These are phyloP conservation scores for Drosophila cardini DNA, from an alignment of 1,140 invertebrate species.

Conservation along the genomic window DNA sequence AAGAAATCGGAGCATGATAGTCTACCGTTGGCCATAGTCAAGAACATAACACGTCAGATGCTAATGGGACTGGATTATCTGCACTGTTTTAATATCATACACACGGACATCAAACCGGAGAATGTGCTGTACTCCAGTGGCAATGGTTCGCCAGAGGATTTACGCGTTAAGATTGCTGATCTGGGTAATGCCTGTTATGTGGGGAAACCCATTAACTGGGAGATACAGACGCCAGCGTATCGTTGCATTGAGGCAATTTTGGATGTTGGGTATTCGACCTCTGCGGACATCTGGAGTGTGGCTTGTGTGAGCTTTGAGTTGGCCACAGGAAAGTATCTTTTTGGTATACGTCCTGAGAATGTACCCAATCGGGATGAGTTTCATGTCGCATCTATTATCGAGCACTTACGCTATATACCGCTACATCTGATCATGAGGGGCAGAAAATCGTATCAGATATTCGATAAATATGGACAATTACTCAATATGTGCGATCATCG, in stretches of 20 bases:
- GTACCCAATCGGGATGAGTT: slow-evolving; percentile 95
- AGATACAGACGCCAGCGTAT: slow-evolving; percentile 99
- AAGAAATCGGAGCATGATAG: slow-evolving; percentile 92
- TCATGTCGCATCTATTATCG: slow-evolving; percentile 98
- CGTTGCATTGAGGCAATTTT: slow-evolving; percentile 97
- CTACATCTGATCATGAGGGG: neutral
- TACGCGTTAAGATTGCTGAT: slow-evolving; percentile 97
- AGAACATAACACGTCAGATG: slow-evolving; percentile 96
- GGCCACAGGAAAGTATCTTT: slow-evolving; percentile 98
- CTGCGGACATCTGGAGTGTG: slow-evolving; percentile 98
- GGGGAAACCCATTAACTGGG: slow-evolving; percentile 85
- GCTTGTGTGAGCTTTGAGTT: slow-evolving; percentile 99
- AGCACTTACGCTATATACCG: slow-evolving; percentile 97
- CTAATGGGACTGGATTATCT: slow-evolving; percentile 97
- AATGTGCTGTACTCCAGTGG: slow-evolving; percentile 90
- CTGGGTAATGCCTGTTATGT: slow-evolving; percentile 99
- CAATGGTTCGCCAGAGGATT: slow-evolving; percentile 86
- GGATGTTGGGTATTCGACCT: slow-evolving; percentile 95
- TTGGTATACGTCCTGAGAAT: slow-evolving; percentile 95
- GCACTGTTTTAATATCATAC: slow-evolving; percentile 98
- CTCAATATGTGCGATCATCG: slow-evolving; percentile 87
- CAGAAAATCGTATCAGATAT: neutral
- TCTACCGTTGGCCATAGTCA: slow-evolving; percentile 96
- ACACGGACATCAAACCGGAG: slow-evolving; percentile 99
- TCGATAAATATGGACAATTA: too few species aligned